Percentiles rank a stretch among this genome's conserved stretches.
phyloP scores from a whole-genome alignment of 2,113 vertebrate genomes.

The Bufo gargarizans region DNA sequence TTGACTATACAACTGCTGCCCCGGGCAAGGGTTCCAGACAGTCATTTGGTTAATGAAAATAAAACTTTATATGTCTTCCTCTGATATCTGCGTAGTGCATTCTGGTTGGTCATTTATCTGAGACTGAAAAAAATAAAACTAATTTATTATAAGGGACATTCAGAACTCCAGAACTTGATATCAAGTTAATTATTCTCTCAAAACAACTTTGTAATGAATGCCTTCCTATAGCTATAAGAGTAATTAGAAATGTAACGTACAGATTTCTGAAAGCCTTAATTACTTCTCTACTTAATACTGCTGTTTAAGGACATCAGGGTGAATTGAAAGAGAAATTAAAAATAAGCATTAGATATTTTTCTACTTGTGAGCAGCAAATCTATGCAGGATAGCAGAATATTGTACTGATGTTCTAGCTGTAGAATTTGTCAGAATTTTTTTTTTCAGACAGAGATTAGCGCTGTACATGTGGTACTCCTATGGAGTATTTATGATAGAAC shows the following conservation, averaged over 20 bases:
- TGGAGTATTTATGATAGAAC: too few species aligned
- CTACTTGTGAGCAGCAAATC: background rate
- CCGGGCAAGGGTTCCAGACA: background rate
- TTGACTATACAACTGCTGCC: constrained; percentile 1
- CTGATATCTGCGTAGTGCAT: background rate
- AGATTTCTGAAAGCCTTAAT: background rate
- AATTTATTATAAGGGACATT: background rate
- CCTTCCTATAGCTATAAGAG: background rate
- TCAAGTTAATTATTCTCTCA: background rate
- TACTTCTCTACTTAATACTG: background rate
- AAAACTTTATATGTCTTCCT: background rate
- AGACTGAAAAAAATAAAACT: background rate
- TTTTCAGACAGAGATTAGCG: too few species aligned
- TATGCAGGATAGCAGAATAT: background rate
- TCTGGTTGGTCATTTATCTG: background rate
- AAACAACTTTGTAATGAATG: background rate
- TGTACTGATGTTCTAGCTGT: background rate
- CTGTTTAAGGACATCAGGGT: background rate
- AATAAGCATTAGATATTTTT: background rate
- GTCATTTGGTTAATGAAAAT: constrained; percentile 12
- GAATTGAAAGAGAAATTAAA: background rate
- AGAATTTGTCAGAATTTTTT: too few species aligned
- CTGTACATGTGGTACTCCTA: too few species aligned
- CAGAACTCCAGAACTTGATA: background rate
- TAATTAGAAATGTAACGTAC: background rate